A percentile compares a stretch with the other conserved stretches of the same genome.
These are phyloP conservation scores for Orthosia incerta DNA, from an alignment of 2,888 invertebrate genomes.

Conservation along the genomic window DNA sequence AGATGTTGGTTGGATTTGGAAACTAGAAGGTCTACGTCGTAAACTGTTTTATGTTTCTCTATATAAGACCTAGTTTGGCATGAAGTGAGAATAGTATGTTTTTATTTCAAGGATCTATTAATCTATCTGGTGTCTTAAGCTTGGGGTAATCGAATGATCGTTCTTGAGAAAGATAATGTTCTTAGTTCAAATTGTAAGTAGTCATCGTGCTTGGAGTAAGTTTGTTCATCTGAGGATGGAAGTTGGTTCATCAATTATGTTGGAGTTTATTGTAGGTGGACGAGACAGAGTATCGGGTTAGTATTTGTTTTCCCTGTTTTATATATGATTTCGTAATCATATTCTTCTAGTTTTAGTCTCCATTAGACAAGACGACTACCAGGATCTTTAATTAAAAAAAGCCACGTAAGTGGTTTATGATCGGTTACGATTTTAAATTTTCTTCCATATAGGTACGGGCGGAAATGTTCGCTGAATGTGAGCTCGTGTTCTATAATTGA, in stretches of 20 bases:
- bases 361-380: constrained; percentile 29
- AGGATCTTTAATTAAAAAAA: constrained; percentile 34
- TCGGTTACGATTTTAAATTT: background rate
- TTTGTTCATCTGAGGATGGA: background rate
- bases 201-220: background rate
- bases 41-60: constrained; percentile 62
- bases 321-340: constrained; percentile 32
- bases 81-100: constrained; percentile 63
- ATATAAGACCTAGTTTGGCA: constrained; percentile 49
- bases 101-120: constrained; percentile 63
- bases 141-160: no score
- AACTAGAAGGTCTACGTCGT: constrained; percentile 58
- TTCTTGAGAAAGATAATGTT: no score
- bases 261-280: constrained; percentile 17
- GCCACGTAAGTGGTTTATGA: constrained; percentile 68
- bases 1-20: constrained; percentile 66
- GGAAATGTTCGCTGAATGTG: constrained; percentile 66
- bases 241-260: constrained; percentile 16
- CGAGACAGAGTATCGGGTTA: constrained; percentile 29
- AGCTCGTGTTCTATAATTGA: constrained; percentile 73
- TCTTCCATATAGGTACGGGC: background rate
- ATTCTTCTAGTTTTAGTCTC: constrained; percentile 37
- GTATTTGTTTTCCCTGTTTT: constrained; percentile 41
- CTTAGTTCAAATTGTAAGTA: constrained; percentile 63
- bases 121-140: constrained; percentile 3